Percentiles rank a stretch among this genome's conserved stretches.
Conservation (phyloP, 2,888 invertebrate species). For the Cantharis nigra region DNA sequence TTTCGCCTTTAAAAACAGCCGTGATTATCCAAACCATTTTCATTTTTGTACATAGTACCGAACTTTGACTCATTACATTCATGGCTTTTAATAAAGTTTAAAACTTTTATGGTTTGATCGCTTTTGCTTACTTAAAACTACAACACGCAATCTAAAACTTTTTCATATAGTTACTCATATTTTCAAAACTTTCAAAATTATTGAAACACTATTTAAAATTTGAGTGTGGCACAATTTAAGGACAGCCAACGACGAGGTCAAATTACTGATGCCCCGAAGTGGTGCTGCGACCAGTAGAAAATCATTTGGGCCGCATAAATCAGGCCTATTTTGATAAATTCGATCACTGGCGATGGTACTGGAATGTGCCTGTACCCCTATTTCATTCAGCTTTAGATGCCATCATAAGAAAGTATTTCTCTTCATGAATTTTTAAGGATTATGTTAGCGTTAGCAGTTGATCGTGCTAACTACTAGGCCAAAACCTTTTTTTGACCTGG, state of each 20-base stretch:
- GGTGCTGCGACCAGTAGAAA: too few relatives aligned
- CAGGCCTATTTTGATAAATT: too few relatives aligned
- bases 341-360: too few relatives aligned
- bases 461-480: too few relatives aligned
- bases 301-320: too few relatives aligned
- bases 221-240: background rate
- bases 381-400: too few relatives aligned
- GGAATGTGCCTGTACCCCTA: too few relatives aligned
- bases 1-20: background rate
- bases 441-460: too few relatives aligned
- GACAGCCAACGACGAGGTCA: background rate
- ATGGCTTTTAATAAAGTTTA: background rate
- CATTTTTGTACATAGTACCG: background rate
- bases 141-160: background rate
- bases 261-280: background rate
- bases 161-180: background rate
- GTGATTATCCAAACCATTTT: background rate
- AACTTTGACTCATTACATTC: background rate
- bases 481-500: too few relatives aligned
- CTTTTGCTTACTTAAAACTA: background rate
- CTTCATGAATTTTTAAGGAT: too few relatives aligned
- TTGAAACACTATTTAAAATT: background rate
- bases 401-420: too few relatives aligned
- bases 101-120: background rate
- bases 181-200: background rate